Conservation (phyloP, 2,888 invertebrate genomes). For the Tanytarsus gracilentus region DNA sequence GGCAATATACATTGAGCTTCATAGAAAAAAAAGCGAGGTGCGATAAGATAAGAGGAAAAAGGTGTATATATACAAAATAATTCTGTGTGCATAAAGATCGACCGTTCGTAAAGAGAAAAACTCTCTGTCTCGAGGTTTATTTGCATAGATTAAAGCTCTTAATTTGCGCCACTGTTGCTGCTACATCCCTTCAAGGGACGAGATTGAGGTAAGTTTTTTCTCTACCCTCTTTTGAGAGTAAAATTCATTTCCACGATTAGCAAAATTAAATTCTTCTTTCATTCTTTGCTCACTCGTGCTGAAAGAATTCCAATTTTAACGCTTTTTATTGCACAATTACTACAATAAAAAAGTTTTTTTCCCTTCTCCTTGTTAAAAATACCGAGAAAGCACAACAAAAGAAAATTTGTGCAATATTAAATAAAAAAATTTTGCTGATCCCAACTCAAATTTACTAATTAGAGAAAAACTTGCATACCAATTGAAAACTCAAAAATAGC, state of each 20-base stretch:
- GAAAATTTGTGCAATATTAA: too few relatives aligned
- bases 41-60: not conserved
- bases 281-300: not conserved
- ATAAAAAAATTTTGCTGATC: too few relatives aligned
- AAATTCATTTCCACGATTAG: not conserved
- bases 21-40: not conserved
- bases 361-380: too few relatives aligned
- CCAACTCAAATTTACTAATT: too few relatives aligned
- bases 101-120: not conserved
- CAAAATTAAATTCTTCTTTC: not conserved
- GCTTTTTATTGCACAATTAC: too few relatives aligned
- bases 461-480: too few relatives aligned
- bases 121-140: not conserved
- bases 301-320: too few relatives aligned
- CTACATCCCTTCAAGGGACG: conserved; percentile 10
- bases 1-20: not conserved
- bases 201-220: conserved; percentile 3
- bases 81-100: not conserved
- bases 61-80: not conserved
- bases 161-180: conserved; percentile 13
- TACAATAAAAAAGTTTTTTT: not conserved
- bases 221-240: not conserved
- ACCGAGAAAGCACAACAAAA: too few relatives aligned
- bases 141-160: conserved; percentile 22
- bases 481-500: too few relatives aligned